A percentile compares a stretch with the other conserved stretches of the same genome.
These are phyloP conservation scores for Oryzias woworae DNA, from an alignment of 2,113 vertebrate genomes.

Conservation along the genomic window DNA sequence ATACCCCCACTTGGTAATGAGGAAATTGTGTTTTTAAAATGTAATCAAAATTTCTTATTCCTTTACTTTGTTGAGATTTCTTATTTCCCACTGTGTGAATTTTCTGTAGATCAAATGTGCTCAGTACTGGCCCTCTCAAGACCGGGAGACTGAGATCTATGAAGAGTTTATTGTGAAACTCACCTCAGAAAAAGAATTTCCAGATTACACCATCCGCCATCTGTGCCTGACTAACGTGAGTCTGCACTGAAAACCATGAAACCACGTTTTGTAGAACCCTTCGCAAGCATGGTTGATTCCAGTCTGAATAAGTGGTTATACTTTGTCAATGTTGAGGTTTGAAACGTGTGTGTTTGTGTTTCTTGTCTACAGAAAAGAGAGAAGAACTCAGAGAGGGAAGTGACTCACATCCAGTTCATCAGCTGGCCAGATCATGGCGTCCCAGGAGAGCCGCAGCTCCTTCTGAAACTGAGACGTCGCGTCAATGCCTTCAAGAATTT, in stretches of 20 bases:
- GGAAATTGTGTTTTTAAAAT: background rate
- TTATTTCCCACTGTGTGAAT: background rate
- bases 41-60: background rate
- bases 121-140: constrained; percentile 89
- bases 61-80: background rate
- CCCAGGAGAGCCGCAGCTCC: constrained; percentile 88
- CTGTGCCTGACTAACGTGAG: constrained; percentile 86
- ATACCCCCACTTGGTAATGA: background rate
- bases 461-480: constrained; percentile 89
- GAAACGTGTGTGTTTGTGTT: background rate
- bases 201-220: constrained; percentile 90
- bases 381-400: constrained; percentile 83
- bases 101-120: constrained; percentile 87
- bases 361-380: constrained; percentile 81
- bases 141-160: constrained; percentile 77
- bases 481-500: constrained; percentile 95
- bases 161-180: constrained; percentile 88
- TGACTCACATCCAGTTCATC: constrained; percentile 96
- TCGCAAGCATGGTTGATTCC: background rate
- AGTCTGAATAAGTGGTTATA: background rate
- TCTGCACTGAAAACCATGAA: constrained; percentile 10
- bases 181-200: constrained; percentile 81
- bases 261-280: background rate
- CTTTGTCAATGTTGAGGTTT: background rate
- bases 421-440: constrained; percentile 98